Conservation (phyloP, 2,888 invertebrate species). For the Agrotis ipsilon region DNA sequence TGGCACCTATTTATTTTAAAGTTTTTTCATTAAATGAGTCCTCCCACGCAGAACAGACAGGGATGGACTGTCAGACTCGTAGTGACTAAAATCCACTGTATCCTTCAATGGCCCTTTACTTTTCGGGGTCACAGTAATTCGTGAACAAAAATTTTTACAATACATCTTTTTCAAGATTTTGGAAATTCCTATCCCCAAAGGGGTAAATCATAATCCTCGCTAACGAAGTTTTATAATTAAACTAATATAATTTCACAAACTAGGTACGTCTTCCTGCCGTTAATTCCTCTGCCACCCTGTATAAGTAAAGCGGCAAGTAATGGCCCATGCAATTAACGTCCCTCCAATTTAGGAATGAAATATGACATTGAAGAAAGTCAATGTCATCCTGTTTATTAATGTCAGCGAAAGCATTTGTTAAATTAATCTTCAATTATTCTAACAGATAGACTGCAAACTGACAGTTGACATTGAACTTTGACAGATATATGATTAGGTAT, state of each 20-base stretch:
- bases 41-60: too few relatives aligned
- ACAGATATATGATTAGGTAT: background rate
- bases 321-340: conserved; percentile 32
- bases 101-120: too few relatives aligned
- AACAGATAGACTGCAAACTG: background rate
- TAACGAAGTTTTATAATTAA: background rate
- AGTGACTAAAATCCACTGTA: too few relatives aligned
- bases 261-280: background rate
- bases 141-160: too few relatives aligned
- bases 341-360: conserved; percentile 34
- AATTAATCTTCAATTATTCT: background rate
- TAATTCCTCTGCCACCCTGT: conserved; percentile 25
- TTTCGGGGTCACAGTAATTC: too few relatives aligned
- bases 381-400: conserved; percentile 21
- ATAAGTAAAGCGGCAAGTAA: conserved; percentile 30
- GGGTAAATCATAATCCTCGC: too few relatives aligned
- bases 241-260: conserved; percentile 2
- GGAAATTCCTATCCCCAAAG: too few relatives aligned
- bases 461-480: background rate
- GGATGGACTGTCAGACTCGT: too few relatives aligned
- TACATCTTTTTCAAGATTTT: too few relatives aligned
- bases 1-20: too few relatives aligned
- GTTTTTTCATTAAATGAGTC: too few relatives aligned
- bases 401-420: conserved; percentile 14
- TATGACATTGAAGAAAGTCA: conserved; percentile 35